Conservation (phyloP, 2,113 vertebrate species). For the Misgurnus mizolepis region DNA sequence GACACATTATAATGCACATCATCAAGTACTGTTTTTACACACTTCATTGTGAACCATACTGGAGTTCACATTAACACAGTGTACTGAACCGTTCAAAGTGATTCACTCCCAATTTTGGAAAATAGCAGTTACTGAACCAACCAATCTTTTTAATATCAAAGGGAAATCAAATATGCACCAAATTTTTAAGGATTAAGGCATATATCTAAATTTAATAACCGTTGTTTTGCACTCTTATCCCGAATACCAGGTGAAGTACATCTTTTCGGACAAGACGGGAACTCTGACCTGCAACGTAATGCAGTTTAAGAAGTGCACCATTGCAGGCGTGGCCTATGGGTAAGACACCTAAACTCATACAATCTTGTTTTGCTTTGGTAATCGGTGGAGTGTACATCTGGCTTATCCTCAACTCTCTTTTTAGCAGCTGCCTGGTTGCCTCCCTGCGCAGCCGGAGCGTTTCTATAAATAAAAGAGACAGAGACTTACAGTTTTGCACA, state of each 20-base stretch:
- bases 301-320: slow-evolving; percentile 98
- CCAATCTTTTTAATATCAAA: too few species aligned
- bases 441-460: slow-evolving; percentile 46
- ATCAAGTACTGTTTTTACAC: too few species aligned
- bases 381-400: slow-evolving; percentile 65
- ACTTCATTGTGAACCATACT: too few species aligned
- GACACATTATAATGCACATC: too few species aligned
- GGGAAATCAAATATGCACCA: too few species aligned
- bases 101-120: too few species aligned
- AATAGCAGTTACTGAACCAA: too few species aligned
- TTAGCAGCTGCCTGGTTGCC: slow-evolving; percentile 68
- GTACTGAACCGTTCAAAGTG: too few species aligned
- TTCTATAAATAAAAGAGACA: slow-evolving; percentile 68
- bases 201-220: too few species aligned
- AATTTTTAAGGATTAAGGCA: too few species aligned
- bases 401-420: slow-evolving; percentile 60
- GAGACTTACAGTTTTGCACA: slow-evolving; percentile 33
- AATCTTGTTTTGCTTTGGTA: slow-evolving; percentile 55
- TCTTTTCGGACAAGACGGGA: slow-evolving; percentile 99
- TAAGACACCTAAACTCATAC: slow-evolving; percentile 63
- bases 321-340: slow-evolving; percentile 96
- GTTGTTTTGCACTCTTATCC: not conserved
- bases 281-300: slow-evolving; percentile 99
- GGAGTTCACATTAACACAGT: too few species aligned
- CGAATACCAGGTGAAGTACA: slow-evolving; percentile 88